phyloP scores from a whole-genome alignment of 2,113 vertebrate genomes.

The Ovis aries region DNA sequence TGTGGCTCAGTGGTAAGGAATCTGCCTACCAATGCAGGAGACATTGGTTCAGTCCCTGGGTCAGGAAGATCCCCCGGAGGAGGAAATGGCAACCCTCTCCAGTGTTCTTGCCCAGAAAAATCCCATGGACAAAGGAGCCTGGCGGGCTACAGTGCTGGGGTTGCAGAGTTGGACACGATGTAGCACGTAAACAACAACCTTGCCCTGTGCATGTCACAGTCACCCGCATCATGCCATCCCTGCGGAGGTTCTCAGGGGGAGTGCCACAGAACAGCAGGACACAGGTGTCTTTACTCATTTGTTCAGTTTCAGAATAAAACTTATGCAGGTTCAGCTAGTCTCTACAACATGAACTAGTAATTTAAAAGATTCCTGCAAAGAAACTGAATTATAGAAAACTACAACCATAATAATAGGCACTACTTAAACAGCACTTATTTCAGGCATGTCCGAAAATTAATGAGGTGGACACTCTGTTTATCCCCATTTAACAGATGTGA shows the following conservation, averaged over 20 bases:
- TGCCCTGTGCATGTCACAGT: not conserved
- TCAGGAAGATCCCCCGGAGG: not conserved
- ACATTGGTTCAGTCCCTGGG: not conserved
- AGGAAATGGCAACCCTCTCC: not conserved
- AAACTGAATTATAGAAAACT: not conserved
- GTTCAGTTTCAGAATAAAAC: not conserved
- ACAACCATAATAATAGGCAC: not conserved
- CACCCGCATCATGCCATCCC: not conserved
- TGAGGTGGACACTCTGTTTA: not conserved
- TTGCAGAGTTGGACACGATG: not conserved
- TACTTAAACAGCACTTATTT: not conserved
- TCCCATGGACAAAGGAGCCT: not conserved
- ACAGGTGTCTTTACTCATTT: not conserved
- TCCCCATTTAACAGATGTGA: not conserved
- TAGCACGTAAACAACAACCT: not conserved
- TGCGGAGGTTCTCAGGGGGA: not conserved
- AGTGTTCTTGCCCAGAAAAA: not conserved
- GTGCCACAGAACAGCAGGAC: not conserved
- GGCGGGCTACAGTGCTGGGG: not conserved
- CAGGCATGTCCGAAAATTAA: not conserved
- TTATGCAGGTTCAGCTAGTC: not conserved
- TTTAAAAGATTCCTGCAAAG: conserved; percentile 4
- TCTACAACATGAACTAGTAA: not conserved
- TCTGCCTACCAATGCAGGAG: not conserved
- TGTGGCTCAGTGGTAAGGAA: not conserved